Conservation (phyloP, 2,113 vertebrate species). For the Antennarius striatus region DNA sequence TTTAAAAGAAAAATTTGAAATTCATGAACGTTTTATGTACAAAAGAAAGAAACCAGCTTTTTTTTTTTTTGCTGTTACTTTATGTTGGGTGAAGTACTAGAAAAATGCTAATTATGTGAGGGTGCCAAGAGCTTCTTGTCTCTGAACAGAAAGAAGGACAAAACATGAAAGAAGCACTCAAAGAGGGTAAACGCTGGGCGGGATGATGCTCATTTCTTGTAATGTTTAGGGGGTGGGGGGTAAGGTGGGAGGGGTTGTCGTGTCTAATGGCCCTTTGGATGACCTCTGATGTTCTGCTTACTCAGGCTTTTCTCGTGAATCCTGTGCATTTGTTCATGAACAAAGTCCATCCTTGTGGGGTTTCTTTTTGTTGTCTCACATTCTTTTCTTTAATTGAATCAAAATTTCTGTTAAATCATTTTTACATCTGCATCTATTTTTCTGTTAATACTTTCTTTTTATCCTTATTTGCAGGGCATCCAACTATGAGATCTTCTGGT, state of each 20-base stretch:
- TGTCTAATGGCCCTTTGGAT: slow-evolving; percentile 52
- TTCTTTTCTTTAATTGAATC: no score
- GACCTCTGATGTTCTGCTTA: slow-evolving; percentile 40
- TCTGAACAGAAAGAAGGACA: not conserved
- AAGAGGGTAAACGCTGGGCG: slow-evolving; percentile 10
- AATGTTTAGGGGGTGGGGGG: slow-evolving; percentile 25
- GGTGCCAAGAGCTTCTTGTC: not conserved
- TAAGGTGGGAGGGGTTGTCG: slow-evolving; percentile 19
- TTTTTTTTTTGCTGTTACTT: no score
- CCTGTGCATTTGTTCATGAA: slow-evolving; percentile 34
- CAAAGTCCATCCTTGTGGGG: slow-evolving; percentile 30
- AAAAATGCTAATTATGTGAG: no score
- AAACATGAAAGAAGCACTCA: slow-evolving; percentile 34
- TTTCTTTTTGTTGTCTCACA: slow-evolving; percentile 21
- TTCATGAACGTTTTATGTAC: no score
- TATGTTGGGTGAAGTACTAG: no score
- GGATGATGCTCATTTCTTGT: slow-evolving; percentile 32
- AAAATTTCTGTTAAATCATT: no score
- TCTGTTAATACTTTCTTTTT: not conserved
- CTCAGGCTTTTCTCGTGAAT: slow-evolving; percentile 24
- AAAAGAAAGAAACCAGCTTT: no score
- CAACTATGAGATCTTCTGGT: slow-evolving; percentile 98
- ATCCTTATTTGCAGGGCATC: slow-evolving; percentile 80
- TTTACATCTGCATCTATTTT: no score
- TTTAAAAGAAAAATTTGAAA: no score